phyloP scores from a whole-genome alignment of 2,113 vertebrate species.

The Caretta caretta region DNA sequence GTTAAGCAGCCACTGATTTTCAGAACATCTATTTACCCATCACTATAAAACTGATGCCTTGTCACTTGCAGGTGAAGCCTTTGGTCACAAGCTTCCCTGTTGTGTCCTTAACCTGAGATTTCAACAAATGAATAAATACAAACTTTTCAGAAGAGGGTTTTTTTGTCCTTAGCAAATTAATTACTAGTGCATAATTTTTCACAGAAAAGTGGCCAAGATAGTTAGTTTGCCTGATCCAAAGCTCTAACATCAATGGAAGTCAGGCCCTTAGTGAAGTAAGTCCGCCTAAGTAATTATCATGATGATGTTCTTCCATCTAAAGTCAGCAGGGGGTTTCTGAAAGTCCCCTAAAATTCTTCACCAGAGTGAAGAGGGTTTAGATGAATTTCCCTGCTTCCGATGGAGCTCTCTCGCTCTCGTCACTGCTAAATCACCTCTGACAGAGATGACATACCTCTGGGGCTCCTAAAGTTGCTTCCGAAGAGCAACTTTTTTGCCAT shows the following conservation, averaged over 20 bases:
- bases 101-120: background rate
- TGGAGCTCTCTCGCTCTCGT: background rate
- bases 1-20: background rate
- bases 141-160: background rate
- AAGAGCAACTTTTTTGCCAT: background rate
- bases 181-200: background rate
- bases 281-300: background rate
- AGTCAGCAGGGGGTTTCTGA: background rate
- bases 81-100: background rate
- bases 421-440: conserved; percentile 15
- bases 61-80: background rate
- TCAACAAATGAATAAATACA: background rate
- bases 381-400: background rate
- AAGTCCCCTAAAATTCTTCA: background rate
- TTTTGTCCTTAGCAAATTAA: background rate
- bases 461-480: background rate
- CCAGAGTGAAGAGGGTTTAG: background rate
- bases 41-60: background rate
- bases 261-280: background rate
- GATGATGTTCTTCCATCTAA: background rate
- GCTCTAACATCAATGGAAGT: background rate
- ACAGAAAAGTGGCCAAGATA: background rate
- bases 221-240: background rate
- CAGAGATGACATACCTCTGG: background rate
- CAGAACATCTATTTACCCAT: background rate